Conservation (phyloP, 2,113 vertebrate genomes). For the Meles meles region DNA sequence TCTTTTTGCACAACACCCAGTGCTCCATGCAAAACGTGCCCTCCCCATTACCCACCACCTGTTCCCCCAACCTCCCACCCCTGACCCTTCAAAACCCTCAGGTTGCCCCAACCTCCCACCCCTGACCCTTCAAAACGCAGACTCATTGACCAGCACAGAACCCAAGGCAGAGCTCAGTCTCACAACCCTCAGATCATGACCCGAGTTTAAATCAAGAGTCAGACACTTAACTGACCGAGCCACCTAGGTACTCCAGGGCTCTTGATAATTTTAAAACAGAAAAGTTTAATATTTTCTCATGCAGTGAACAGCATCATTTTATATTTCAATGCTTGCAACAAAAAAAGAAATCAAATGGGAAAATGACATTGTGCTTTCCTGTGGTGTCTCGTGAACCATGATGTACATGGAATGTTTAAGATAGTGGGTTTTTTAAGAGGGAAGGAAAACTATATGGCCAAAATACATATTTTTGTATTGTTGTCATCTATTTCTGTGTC, state of each 20-base stretch:
- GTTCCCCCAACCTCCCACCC: too few species aligned
- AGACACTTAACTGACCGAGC: not conserved
- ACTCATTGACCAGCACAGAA: not conserved
- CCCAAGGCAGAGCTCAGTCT: not conserved
- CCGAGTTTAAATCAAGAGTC: not conserved
- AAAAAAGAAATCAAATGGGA: not conserved
- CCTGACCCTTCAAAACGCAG: too few species aligned
- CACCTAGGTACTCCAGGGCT: not conserved
- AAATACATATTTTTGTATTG: not conserved
- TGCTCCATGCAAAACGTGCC: too few species aligned
- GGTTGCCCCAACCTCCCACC: too few species aligned
- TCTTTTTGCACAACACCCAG: too few species aligned
- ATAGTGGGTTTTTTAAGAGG: not conserved
- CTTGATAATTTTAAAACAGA: not conserved
- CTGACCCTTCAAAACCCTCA: too few species aligned
- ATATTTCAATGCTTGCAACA: not conserved
- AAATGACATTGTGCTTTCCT: not conserved
- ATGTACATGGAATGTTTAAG: not conserved
- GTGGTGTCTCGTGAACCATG: not conserved
- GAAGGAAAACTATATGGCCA: not conserved
- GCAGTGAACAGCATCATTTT: not conserved
- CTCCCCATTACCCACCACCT: too few species aligned
- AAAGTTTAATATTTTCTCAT: not conserved
- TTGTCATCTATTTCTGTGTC: not conserved
- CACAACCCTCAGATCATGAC: not conserved